Evolutionary conservation across 2,888 invertebrate genomes (phyloP).

Genomic region (Steromphala cineraria): DNA sequence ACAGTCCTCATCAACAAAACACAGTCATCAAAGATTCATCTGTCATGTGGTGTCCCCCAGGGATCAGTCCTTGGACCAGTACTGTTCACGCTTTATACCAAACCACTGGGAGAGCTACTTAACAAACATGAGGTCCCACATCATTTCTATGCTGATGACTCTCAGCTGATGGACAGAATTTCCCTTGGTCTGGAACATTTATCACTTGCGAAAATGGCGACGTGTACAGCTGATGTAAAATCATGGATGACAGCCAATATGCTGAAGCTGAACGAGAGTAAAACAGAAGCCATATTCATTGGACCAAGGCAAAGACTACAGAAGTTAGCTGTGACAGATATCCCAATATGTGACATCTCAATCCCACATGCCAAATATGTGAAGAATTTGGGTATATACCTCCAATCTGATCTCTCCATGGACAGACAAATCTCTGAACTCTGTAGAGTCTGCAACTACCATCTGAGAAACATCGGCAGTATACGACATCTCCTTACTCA

Average conservation of each 20-base stretch:
- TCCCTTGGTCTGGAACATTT: background rate
- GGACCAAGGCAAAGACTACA: no score
- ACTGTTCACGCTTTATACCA: background rate
- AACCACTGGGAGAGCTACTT: background rate
- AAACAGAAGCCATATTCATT: no score
- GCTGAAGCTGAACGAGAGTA: background rate
- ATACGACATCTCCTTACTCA: no score
- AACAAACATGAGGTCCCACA: background rate
- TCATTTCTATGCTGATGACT: background rate
- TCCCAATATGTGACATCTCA: no score
- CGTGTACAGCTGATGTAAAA: background rate
- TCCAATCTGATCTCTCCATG: no score
- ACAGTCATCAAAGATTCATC: background rate
- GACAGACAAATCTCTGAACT: no score
- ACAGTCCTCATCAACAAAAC: background rate
- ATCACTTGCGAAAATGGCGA: background rate
- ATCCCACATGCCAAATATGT: no score
- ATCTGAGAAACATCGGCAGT: no score
- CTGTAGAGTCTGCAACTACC: no score
- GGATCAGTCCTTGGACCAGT: background rate
- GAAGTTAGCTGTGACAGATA: no score
- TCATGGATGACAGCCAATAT: background rate
- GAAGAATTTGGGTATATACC: no score
- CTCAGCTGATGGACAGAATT: background rate
- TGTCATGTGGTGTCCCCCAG: background rate